Evolutionary conservation across 2,888 invertebrate species (phyloP).

Genomic region (Nasonovia ribisnigri): DNA sequence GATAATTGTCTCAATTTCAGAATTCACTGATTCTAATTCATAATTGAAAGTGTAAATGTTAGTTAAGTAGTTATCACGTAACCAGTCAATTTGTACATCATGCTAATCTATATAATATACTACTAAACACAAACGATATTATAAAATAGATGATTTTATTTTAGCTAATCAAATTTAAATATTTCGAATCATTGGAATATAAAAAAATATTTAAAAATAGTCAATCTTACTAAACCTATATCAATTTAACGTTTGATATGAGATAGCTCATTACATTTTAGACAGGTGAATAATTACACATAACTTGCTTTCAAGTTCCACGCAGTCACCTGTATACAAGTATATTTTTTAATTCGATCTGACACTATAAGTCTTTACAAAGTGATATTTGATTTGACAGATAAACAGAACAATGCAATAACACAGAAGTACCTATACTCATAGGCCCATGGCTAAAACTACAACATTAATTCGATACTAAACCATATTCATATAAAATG

Average conservation of each 20-base stretch:
- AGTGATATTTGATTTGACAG: neutral
- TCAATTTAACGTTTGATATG: neutral
- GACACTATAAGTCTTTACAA: neutral
- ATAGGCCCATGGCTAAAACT: neutral
- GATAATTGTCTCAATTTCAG: neutral
- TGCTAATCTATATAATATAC: neutral
- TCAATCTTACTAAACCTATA: neutral
- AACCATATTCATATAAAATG: neutral
- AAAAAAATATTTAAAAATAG: neutral
- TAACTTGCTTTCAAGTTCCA: neutral
- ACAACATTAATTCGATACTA: neutral
- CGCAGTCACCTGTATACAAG: neutral
- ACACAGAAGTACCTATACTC: too few species aligned
- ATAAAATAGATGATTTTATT: neutral
- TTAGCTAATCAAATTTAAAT: neutral
- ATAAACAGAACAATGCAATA: neutral
- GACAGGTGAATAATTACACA: neutral
- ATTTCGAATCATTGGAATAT: neutral
- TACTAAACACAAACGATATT: neutral
- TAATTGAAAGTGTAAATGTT: neutral
- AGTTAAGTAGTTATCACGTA: neutral
- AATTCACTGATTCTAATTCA: too few species aligned
- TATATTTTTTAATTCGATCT: neutral
- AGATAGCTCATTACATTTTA: neutral
- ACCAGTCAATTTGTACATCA: neutral